Percentiles rank a stretch among this genome's conserved stretches.
Evolutionary conservation across 1,140 invertebrate species (phyloP).

Genomic region (Sminthurides bifidus): DNA sequence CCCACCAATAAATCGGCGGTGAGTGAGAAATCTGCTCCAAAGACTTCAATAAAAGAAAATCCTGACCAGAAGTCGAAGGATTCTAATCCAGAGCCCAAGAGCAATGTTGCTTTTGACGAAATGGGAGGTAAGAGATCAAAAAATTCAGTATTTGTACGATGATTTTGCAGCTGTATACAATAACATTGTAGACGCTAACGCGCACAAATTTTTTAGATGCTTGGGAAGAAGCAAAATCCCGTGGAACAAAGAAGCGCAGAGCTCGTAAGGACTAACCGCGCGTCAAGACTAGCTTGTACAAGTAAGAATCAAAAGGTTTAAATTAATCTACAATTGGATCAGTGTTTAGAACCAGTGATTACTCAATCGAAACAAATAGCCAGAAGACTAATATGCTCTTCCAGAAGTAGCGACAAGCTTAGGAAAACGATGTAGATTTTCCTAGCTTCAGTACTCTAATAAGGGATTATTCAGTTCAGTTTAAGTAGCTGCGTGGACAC

Average conservation of each 20-base stretch:
- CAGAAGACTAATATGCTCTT: too few relatives aligned
- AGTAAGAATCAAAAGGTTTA: not conserved
- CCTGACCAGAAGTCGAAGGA: not conserved
- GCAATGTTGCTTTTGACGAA: conserved; percentile 28
- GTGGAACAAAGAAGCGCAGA: conserved; percentile 23
- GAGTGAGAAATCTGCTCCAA: too few relatives aligned
- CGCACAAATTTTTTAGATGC: too few relatives aligned
- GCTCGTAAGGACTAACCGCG: conserved; percentile 19
- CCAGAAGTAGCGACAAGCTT: too few relatives aligned
- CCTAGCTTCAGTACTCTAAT: not conserved
- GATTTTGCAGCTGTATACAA: too few relatives aligned
- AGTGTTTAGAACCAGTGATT: not conserved
- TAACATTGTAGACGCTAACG: too few relatives aligned
- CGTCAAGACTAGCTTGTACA: not conserved
- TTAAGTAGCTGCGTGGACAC: too few relatives aligned
- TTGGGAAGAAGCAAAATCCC: conserved; percentile 30
- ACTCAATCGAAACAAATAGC: too few relatives aligned
- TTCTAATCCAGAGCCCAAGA: conserved; percentile 7
- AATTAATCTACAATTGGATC: not conserved
- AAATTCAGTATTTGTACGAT: too few relatives aligned
- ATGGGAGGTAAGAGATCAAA: conserved; percentile 18
- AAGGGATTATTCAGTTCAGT: too few relatives aligned
- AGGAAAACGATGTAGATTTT: not conserved
- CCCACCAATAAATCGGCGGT: too few relatives aligned
- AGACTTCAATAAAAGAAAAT: too few relatives aligned